Evolutionary conservation across 2,797 vertebrate species (phyloP).

Genomic region (Oreochromis mossambicus): DNA sequence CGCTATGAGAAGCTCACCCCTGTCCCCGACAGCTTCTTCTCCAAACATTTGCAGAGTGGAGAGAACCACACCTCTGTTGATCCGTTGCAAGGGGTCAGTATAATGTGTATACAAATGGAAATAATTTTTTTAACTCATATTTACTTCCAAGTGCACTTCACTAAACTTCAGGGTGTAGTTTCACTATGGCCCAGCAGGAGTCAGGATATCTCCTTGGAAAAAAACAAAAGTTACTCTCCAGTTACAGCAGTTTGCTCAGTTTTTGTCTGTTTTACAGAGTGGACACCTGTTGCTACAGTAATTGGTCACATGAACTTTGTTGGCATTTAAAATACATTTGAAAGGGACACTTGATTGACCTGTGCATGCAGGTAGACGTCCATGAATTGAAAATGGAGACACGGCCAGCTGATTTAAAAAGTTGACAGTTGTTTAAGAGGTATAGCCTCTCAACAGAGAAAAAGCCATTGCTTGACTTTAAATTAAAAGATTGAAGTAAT

Average conservation of each 20-base stretch:
- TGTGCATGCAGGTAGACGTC: neutral
- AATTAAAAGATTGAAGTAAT: neutral
- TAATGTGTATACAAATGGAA: neutral
- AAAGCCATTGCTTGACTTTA: neutral
- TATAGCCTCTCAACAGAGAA: neutral
- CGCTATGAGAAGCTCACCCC: slow-evolving; percentile 97
- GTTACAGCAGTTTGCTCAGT: neutral
- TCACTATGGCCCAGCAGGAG: slow-evolving; percentile 56
- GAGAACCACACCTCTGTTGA: slow-evolving; percentile 92
- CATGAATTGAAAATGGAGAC: neutral
- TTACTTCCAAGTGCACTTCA: neutral
- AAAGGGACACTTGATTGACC: neutral
- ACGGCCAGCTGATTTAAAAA: neutral
- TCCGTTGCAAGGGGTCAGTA: slow-evolving; percentile 88
- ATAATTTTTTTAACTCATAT: too few relatives aligned
- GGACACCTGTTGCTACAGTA: neutral
- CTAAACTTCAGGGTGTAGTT: slow-evolving; percentile 25
- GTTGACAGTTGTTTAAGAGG: neutral
- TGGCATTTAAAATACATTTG: neutral
- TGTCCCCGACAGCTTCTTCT: slow-evolving; percentile 96
- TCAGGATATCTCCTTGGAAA: slow-evolving; percentile 27
- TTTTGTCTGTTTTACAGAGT: neutral
- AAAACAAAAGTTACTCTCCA: neutral
- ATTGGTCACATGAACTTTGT: neutral
- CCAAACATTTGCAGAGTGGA: slow-evolving; percentile 92